These are phyloP conservation scores for Leucania comma DNA, from an alignment of 2,888 invertebrate species.

Conservation along the genomic window DNA sequence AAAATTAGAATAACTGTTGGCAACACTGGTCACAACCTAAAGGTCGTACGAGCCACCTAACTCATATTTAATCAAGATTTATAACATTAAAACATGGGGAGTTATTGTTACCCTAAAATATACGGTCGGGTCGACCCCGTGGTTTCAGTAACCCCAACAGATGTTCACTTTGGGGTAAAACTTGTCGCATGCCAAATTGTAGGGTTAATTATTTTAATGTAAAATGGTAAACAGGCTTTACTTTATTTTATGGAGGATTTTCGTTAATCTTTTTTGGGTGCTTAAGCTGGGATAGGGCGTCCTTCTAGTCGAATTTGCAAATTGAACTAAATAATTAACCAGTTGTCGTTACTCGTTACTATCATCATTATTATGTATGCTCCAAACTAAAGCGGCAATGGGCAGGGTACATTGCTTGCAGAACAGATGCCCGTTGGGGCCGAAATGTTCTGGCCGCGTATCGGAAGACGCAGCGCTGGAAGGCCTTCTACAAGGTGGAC, in stretches of 20 bases:
- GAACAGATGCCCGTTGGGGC: no score
- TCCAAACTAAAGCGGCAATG: no score
- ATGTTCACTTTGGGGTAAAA: conserved; percentile 63
- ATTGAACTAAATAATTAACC: not conserved
- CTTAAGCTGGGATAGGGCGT: not conserved
- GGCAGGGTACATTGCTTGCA: no score
- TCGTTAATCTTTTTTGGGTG: conserved; percentile 1
- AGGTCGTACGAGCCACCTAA: conserved; percentile 63
- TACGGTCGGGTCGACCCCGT: conserved; percentile 58
- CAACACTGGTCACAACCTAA: conserved; percentile 1
- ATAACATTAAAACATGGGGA: conserved; percentile 74
- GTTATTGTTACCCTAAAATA: conserved; percentile 71
- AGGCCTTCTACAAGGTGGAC: no score
- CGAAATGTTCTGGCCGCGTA: no score
- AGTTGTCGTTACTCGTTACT: not conserved
- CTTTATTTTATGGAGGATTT: conserved; percentile 26
- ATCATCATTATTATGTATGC: no score
- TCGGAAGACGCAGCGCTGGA: no score
- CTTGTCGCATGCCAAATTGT: conserved; percentile 71
- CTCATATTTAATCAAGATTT: conserved; percentile 85
- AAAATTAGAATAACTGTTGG: not conserved
- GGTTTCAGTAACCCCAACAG: conserved; percentile 68
- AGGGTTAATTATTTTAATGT: conserved; percentile 70
- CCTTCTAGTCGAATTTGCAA: not conserved
- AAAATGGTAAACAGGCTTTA: conserved; percentile 42